A percentile compares a stretch with the other conserved stretches of the same genome.
phyloP scores from a whole-genome alignment of 2,888 invertebrate genomes.

The Orgyia antiqua region DNA sequence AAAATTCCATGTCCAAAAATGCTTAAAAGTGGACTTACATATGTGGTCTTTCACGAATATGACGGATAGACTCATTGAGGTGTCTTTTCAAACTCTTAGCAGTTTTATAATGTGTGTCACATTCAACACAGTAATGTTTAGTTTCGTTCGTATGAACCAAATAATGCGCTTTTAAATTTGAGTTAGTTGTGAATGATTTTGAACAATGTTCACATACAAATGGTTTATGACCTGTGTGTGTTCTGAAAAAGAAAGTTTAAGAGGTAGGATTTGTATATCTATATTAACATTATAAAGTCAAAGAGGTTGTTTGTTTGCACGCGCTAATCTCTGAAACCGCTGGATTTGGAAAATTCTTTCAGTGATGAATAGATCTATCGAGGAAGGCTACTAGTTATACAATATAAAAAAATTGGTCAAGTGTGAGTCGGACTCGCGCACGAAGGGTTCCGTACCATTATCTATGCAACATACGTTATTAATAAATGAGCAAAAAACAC shows the following conservation, averaged over 20 bases:
- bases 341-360: no score
- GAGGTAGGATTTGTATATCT: no score
- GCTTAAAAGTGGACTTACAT: slow-evolving; percentile 7
- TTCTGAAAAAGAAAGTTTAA: slow-evolving; percentile 8
- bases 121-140: slow-evolving; percentile 22
- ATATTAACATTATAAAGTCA: not conserved
- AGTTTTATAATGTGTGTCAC: slow-evolving; percentile 28
- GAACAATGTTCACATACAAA: slow-evolving; percentile 12
- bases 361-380: no score
- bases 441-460: no score
- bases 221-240: slow-evolving; percentile 15
- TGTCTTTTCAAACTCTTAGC: slow-evolving; percentile 24
- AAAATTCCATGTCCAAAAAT: no score
- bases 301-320: no score
- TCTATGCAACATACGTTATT: no score
- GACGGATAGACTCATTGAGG: slow-evolving; percentile 10
- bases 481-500: no score
- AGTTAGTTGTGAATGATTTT: slow-evolving; percentile 12
- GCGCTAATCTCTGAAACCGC: no score
- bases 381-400: not conserved
- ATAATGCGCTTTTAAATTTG: slow-evolving; percentile 17
- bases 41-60: not conserved
- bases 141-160: slow-evolving; percentile 1
- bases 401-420: no score
- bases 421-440: no score